Evolutionary conservation across 1,140 invertebrate species (phyloP).

Genomic region (Ruditapes philippinarum): DNA sequence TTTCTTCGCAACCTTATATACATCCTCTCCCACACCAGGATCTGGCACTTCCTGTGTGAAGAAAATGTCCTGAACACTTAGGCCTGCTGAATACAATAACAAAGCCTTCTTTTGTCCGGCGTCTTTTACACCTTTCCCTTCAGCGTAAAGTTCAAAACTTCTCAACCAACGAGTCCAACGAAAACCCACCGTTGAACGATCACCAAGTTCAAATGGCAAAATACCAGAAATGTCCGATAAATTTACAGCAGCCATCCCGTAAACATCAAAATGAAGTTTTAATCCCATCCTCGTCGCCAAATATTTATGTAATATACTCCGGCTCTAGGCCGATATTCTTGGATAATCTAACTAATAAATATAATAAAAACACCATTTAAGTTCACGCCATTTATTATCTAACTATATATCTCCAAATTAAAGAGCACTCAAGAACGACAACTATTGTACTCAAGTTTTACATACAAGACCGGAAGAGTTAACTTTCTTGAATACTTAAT

Average conservation of each 20-base stretch:
- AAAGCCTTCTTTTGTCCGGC: slow-evolving; percentile 62
- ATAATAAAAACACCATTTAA: too few relatives aligned
- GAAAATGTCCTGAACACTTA: slow-evolving; percentile 69
- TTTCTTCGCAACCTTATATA: slow-evolving; percentile 39
- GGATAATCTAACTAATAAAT: neutral
- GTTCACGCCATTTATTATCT: too few relatives aligned
- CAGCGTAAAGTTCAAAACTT: slow-evolving; percentile 55
- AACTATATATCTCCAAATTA: too few relatives aligned
- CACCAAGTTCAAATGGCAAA: neutral
- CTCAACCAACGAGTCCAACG: slow-evolving; percentile 63
- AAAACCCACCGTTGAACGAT: neutral
- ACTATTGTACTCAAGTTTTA: too few relatives aligned
- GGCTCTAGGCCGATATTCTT: neutral
- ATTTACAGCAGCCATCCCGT: neutral
- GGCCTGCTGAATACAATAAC: slow-evolving; percentile 65
- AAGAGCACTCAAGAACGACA: too few relatives aligned
- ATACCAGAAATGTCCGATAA: neutral
- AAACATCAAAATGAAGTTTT: neutral
- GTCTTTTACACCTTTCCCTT: slow-evolving; percentile 57
- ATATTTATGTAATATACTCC: neutral
- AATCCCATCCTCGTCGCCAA: neutral
- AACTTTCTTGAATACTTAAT: neutral
- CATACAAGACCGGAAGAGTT: neutral
- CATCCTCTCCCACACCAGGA: slow-evolving; percentile 48
- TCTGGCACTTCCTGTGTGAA: slow-evolving; percentile 33